Base-by-base conservation (phyloP, 2,888 invertebrate species). In the Sericinus montela region DNA sequence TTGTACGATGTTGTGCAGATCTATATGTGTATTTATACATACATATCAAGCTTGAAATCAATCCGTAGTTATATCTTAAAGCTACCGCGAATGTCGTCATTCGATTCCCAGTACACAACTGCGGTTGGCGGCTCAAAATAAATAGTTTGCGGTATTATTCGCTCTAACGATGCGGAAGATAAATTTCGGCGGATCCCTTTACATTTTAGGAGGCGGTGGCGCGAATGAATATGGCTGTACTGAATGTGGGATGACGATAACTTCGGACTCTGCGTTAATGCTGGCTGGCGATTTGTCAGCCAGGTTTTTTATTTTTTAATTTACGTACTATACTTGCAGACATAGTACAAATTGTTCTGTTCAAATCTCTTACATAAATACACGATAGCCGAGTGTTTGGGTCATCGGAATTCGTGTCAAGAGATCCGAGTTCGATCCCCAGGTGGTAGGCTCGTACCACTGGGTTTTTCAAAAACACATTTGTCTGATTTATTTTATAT, bases 81-180 rank as follows among this genome's bases (percentile, higher is more conserved):
- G 11, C 19, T 3, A 15, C 40, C 1, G 14, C 10, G 28, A 28
- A 15, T 36, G 36, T 36, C 30, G 23, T 28, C 29, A 25, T 54
- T 53, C 45, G 52, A 56, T 56, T 48, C 47, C 42, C 39, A 46
- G 42, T 45, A 44, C 52, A 44, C 51, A 51, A 53, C 56, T 55
- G 59, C 54, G 52, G 50, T 51, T 51, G 44, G 50, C 34, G 25
- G 56, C 56, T 51, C 55, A 59, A 66, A 67, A 71, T 67, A 71
- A 79, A 78, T 76, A 79, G 75, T 74, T 73, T 67, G 70, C 59
- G 67, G 74, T 71, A 78, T 80, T 79, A 79, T 75, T 72, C 78
- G 75, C 74, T 75, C 72, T 75, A 76, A 74, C 78, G 75, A 71
- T 57, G 67, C 65, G 63, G 65, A 74, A 77, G 78, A 78, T 78